phyloP scores from a whole-genome alignment of 2,888 invertebrate species.

The Leptinotarsa peninsularis region DNA sequence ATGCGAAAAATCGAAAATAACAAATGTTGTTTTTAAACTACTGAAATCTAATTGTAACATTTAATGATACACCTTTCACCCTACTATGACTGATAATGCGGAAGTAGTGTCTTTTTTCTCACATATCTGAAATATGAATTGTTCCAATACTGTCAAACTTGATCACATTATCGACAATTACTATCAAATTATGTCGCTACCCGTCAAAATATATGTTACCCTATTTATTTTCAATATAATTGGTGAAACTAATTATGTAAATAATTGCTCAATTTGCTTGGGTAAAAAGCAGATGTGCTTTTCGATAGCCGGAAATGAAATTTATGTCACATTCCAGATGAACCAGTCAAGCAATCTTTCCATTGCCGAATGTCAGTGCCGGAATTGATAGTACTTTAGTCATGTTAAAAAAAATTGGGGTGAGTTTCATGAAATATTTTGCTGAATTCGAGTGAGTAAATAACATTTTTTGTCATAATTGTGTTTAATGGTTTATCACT shows the following conservation, averaged over 20 bases:
- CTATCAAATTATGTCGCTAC: neutral
- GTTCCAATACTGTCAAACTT: conserved; percentile 19
- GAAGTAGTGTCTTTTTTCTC: conserved; percentile 24
- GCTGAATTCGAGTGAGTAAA: too few species aligned
- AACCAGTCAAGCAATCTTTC: neutral
- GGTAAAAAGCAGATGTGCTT: conserved; percentile 11
- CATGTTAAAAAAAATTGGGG: too few species aligned
- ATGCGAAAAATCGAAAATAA: too few species aligned
- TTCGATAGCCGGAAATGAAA: conserved; percentile 2
- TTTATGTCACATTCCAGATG: conserved; percentile 9
- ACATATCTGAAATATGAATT: conserved; percentile 9
- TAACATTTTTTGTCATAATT: too few species aligned
- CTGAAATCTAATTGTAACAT: too few species aligned
- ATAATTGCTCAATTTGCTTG: conserved; percentile 1
- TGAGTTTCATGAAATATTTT: too few species aligned
- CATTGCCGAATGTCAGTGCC: neutral
- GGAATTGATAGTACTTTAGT: too few species aligned
- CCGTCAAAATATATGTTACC: conserved; percentile 28
- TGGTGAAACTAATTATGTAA: neutral
- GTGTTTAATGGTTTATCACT: too few species aligned
- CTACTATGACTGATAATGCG: conserved; percentile 7
- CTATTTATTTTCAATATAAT: conserved; percentile 23
- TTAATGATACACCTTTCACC: conserved; percentile 1
- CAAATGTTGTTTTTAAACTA: too few species aligned
- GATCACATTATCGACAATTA: conserved; percentile 29